Evolutionary conservation across 2,113 vertebrate species (phyloP), one percentile per base, ranked within the genome.

Genomic region (Fregata magnificens): DNA sequence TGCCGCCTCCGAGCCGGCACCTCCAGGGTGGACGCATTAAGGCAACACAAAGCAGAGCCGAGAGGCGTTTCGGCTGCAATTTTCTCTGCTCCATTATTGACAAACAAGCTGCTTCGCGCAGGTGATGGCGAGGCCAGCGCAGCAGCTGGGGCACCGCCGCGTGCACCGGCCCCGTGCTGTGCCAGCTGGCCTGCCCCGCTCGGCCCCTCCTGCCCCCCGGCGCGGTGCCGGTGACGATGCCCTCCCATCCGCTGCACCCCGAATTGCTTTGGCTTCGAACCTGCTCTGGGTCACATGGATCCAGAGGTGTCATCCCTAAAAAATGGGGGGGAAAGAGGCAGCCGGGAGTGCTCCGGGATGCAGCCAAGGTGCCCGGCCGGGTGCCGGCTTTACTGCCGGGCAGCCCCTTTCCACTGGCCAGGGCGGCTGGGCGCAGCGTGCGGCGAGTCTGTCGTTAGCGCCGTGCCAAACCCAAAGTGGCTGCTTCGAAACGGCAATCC

Each of bases 391-490:
- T 3, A 1, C 85, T 3, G 1, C 40, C 8, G 44, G 71, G 59
- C 66, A 74, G 84, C 67, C 53, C 92, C 78, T 73, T 80, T 86
- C 65, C 80, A 86, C 92, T 5, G 31, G 76, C 65, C 58, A 10
- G 86, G 72, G 86, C 44, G 44, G 81, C 77, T 24, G 82, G 88
- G 66, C 83, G 44, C 95, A 71, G 90, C 32, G 88, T 90, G 92
- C 62, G 36, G 83, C 49, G 94, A 95, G 98, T 97, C 98, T 98
- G 98, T 98, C 95, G 97, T 99, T 98, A 99, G 98, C 96, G 13
- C 93, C 5, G 94, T 94, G 98, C 98, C 98, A 98, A 98, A 98
- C 98, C 98, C 98, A 92, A 98, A 98, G 98, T 98, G 98, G 98
- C 98, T 98, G 98, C 98, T 98, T 97, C 97, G 79, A 63, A 97